Evolutionary conservation across 2,888 invertebrate genomes (phyloP).

Genomic region (Gymnoscelis rufifasciata): DNA sequence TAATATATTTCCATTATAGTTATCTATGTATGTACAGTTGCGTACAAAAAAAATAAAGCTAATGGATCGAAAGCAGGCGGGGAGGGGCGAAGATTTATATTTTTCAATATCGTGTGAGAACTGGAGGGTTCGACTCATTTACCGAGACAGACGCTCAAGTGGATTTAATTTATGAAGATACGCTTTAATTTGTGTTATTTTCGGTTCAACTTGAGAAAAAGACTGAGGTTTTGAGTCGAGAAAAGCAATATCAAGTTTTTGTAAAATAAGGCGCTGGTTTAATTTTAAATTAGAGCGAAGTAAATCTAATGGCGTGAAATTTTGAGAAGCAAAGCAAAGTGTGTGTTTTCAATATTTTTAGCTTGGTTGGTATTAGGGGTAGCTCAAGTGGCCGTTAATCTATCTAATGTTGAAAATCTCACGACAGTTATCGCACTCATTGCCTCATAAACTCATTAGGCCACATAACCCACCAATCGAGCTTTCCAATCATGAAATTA

Average conservation of each 20-base stretch:
- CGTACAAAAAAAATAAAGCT: conserved; percentile 39
- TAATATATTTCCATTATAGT: neutral
- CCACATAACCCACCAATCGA: conserved; percentile 75
- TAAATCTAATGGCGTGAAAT: neutral
- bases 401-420: conserved; percentile 44
- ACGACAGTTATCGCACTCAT: conserved; percentile 63
- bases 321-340: too few relatives aligned
- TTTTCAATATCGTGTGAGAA: conserved; percentile 68
- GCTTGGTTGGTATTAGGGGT: neutral
- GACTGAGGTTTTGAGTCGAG: neutral
- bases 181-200: conserved; percentile 51
- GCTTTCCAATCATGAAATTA: conserved; percentile 79
- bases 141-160: conserved; percentile 47
- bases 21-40: conserved; percentile 14
- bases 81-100: conserved; percentile 68
- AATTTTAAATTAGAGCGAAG: neutral
- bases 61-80: conserved; percentile 60
- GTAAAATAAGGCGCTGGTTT: neutral
- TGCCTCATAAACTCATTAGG: conserved; percentile 75
- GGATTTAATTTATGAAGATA: conserved; percentile 63
- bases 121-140: conserved; percentile 42
- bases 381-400: conserved; percentile 41
- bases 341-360: neutral
- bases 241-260: neutral
- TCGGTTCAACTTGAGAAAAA: conserved; percentile 26